A percentile compares a stretch with the other conserved stretches of the same genome.
Conservation (phyloP, 2,888 invertebrate genomes). For the Petrophora chlorosata region DNA sequence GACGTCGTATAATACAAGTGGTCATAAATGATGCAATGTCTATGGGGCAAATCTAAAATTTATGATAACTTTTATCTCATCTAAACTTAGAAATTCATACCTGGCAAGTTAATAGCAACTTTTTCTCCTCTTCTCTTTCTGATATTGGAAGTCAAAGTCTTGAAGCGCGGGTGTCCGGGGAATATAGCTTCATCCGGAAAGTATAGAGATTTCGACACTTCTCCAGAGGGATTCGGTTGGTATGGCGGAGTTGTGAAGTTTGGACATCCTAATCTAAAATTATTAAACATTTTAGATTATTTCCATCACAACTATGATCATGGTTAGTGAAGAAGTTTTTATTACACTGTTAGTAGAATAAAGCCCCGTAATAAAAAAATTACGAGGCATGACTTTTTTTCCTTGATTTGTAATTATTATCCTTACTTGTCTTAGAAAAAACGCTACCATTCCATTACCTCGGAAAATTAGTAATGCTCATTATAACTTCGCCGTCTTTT, state of each 20-base stretch:
- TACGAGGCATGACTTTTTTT: too few species aligned
- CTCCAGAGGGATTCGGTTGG: constrained; percentile 85
- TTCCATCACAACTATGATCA: too few species aligned
- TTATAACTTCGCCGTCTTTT: constrained; percentile 90
- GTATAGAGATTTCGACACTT: constrained; percentile 92
- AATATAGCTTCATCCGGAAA: constrained; percentile 98
- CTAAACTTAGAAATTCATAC: constrained; percentile 75
- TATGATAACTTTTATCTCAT: too few species aligned
- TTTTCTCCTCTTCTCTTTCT: constrained; percentile 95
- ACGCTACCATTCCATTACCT: constrained; percentile 81
- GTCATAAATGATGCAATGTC: background rate
- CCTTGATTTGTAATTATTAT: background rate
- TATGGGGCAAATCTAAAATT: too few species aligned
- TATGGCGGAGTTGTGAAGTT: constrained; percentile 93
- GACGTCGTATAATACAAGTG: too few species aligned
- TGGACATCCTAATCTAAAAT: constrained; percentile 91
- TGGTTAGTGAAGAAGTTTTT: too few species aligned
- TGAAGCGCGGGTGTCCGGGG: constrained; percentile 97
- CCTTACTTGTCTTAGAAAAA: background rate
- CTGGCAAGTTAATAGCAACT: constrained; percentile 97
- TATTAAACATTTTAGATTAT: background rate
- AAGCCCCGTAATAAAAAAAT: too few species aligned
- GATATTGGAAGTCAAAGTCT: constrained; percentile 96
- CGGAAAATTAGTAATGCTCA: constrained; percentile 97
- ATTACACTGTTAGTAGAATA: too few species aligned